phyloP scores from a whole-genome alignment of 1,140 invertebrate genomes.

The Zaprionus capensis region DNA sequence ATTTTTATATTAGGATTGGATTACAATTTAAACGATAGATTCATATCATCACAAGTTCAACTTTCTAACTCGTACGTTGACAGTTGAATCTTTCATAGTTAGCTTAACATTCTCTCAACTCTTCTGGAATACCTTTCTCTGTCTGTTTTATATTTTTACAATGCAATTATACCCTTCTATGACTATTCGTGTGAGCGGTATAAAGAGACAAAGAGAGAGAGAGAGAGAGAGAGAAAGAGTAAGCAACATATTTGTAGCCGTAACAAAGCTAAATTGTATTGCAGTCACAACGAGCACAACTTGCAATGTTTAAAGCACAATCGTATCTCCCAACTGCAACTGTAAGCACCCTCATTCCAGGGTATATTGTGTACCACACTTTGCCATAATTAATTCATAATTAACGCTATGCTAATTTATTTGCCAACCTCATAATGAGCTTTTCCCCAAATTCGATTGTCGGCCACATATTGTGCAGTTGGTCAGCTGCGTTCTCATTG shows the following conservation, averaged over 20 bases:
- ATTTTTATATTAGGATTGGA: too few species aligned
- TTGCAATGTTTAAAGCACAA: slow-evolving; percentile 22
- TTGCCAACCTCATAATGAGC: slow-evolving; percentile 71
- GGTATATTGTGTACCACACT: slow-evolving; percentile 43
- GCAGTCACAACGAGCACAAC: slow-evolving; percentile 27
- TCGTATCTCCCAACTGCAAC: not conserved
- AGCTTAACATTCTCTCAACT: too few species aligned
- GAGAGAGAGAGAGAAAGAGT: slow-evolving; percentile 20
- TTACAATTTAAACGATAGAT: too few species aligned
- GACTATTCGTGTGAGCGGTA: not conserved
- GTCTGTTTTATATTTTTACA: not conserved
- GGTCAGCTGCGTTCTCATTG: slow-evolving; percentile 31
- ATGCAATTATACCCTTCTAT: not conserved
- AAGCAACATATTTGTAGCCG: slow-evolving; percentile 55
- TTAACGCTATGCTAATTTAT: slow-evolving; percentile 63
- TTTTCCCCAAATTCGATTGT: slow-evolving; percentile 72
- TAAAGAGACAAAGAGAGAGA: not conserved
- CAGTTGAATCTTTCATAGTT: too few species aligned
- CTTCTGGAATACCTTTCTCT: too few species aligned
- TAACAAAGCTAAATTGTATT: slow-evolving; percentile 32
- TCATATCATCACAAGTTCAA: too few species aligned
- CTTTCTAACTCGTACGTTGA: too few species aligned
- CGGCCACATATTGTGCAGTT: slow-evolving; percentile 52
- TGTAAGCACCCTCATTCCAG: not conserved
- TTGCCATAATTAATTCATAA: slow-evolving; percentile 49